These are phyloP conservation scores for Sepiola atlantica DNA, from an alignment of 2,888 invertebrate species.

Conservation along the genomic window DNA sequence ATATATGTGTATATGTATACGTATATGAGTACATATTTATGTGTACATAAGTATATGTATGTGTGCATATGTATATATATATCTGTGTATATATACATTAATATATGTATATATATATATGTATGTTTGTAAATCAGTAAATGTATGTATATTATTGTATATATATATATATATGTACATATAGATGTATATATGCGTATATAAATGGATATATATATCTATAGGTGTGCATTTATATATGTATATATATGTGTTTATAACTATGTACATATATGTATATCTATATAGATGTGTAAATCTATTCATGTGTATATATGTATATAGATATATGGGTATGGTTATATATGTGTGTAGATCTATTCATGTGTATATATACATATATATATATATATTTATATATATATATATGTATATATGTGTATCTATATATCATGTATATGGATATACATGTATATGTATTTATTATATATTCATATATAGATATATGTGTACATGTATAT, in stretches of 20 bases:
- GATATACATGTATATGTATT: too few species aligned
- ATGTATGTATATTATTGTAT: too few species aligned
- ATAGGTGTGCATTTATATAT: neutral
- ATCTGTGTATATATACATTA: too few species aligned
- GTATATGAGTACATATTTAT: neutral
- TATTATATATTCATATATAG: too few species aligned
- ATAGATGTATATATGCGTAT: neutral
- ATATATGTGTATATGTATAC: neutral
- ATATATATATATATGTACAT: neutral
- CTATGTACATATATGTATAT: too few species aligned
- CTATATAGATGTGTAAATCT: neutral
- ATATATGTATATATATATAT: too few species aligned
- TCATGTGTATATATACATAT: neutral
- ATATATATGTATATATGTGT: conserved; percentile 3
- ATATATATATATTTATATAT: conserved; percentile 16
- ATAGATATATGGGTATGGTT: neutral
- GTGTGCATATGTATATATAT: neutral
- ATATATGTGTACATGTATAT: too few species aligned
- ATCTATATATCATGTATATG: neutral
- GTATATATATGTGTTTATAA: neutral
- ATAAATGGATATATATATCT: neutral
- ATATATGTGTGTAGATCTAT: neutral
- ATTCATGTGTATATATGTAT: neutral
- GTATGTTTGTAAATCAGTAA: too few species aligned
- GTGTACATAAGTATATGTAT: neutral